Evolutionary conservation across 2,888 invertebrate species (phyloP).

Genomic region (Ametastegia equiseti): DNA sequence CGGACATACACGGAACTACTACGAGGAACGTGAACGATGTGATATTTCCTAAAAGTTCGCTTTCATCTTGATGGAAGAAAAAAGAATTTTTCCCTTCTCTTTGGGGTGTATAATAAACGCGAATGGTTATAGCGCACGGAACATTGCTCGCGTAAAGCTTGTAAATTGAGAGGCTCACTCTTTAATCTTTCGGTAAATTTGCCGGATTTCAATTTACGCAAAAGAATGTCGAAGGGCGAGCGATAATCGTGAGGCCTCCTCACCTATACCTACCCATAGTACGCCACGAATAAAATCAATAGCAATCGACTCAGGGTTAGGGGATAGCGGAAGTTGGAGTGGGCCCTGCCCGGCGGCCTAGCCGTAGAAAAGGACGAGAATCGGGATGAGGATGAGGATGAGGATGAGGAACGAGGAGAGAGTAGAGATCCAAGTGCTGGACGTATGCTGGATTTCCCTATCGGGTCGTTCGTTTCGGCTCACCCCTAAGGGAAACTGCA

Average conservation of each 20-base stretch:
- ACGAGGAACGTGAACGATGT: background rate
- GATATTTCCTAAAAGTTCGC: background rate
- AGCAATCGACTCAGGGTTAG: constrained; percentile 46
- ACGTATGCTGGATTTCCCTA: constrained; percentile 70
- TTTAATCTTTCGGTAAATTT: constrained; percentile 47
- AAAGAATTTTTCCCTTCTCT: background rate
- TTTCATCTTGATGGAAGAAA: constrained; percentile 7
- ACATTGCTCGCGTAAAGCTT: constrained; percentile 21
- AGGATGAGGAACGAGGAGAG: constrained; percentile 49
- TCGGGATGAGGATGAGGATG: constrained; percentile 52
- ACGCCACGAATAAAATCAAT: constrained; percentile 40
- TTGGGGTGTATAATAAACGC: constrained; percentile 33
- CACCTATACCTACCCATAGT: constrained; percentile 25
- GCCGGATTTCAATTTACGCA: constrained; percentile 45
- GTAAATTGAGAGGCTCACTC: constrained; percentile 42
- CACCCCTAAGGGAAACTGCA: constrained; percentile 67
- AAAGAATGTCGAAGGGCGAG: constrained; percentile 43
- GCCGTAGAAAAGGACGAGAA: constrained; percentile 52
- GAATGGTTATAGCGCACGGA: constrained; percentile 21
- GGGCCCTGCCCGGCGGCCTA: constrained; percentile 17
- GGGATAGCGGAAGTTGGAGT: constrained; percentile 16
- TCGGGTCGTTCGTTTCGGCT: constrained; percentile 72
- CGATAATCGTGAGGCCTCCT: constrained; percentile 40
- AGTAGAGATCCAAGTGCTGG: constrained; percentile 46
- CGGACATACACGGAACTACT: background rate